phyloP scores from a whole-genome alignment of 2,113 vertebrate genomes.

The Scomber japonicus region DNA sequence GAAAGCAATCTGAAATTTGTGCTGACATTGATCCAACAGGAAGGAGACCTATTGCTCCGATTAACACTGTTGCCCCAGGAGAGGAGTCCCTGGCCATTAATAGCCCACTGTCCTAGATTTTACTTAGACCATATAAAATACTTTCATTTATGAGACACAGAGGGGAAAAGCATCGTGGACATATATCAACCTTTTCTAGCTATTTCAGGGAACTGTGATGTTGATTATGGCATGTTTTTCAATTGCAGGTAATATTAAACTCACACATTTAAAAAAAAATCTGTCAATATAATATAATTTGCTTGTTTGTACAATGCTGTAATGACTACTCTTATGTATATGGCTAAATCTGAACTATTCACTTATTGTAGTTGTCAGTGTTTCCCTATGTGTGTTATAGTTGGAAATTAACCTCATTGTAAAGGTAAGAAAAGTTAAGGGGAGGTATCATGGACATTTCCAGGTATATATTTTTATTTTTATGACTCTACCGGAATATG shows the following conservation, averaged over 20 bases:
- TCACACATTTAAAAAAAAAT: slow-evolving; percentile 2
- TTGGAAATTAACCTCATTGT: background rate
- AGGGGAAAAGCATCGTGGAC: slow-evolving; percentile 38
- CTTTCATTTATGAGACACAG: slow-evolving; percentile 76
- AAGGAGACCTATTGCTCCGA: slow-evolving; percentile 87
- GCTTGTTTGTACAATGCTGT: background rate
- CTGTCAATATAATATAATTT: slow-evolving; percentile 26
- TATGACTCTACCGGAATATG: too few relatives aligned
- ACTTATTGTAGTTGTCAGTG: background rate
- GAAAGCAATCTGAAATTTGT: slow-evolving; percentile 90
- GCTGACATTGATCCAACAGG: slow-evolving; percentile 88
- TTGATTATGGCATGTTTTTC: slow-evolving; percentile 39
- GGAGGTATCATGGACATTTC: too few relatives aligned
- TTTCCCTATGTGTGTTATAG: background rate
- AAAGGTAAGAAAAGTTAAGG: background rate
- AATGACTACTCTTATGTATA: background rate
- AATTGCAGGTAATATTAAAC: slow-evolving; percentile 21
- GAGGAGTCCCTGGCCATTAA: slow-evolving; percentile 80
- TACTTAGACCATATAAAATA: slow-evolving; percentile 73
- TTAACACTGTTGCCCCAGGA: slow-evolving; percentile 84
- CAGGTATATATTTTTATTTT: too few relatives aligned
- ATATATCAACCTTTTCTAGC: slow-evolving; percentile 17
- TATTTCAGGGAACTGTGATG: slow-evolving; percentile 28
- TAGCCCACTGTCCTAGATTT: slow-evolving; percentile 77
- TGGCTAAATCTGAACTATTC: background rate